phyloP scores from a whole-genome alignment of 2,888 invertebrate genomes.

The Quadroppia sp. region DNA sequence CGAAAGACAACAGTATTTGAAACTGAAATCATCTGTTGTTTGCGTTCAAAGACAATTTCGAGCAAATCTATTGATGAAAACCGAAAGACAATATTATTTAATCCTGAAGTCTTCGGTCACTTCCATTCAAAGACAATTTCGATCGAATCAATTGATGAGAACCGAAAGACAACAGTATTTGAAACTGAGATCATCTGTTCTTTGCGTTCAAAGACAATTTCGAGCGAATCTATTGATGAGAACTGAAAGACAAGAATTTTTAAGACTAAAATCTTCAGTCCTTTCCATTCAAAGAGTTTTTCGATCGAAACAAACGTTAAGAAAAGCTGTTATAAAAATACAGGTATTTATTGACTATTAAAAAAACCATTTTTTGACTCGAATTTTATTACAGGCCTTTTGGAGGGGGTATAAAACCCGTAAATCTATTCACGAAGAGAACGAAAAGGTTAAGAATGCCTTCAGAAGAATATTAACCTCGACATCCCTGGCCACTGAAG shows the following conservation, averaged over 20 bases:
- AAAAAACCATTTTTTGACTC: not conserved
- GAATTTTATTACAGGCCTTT: not conserved
- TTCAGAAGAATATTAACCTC: not conserved
- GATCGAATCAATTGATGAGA: conserved; percentile 15
- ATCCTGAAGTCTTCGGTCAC: not conserved
- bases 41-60: conserved; percentile 27
- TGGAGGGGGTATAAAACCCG: conserved; percentile 37
- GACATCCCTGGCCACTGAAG: conserved; percentile 15
- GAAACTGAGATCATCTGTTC: not conserved
- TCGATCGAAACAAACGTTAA: not conserved
- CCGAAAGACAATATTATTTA: not conserved
- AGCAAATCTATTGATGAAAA: conserved; percentile 28
- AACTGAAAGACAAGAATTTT: not conserved
- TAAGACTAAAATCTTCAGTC: not conserved
- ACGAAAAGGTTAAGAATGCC: not conserved
- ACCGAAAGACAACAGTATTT: not conserved
- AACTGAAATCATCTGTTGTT: not conserved
- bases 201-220: conserved; percentile 27
- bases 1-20: not conserved
- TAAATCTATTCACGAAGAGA: conserved; percentile 5
- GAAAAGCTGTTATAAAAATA: conserved; percentile 29
- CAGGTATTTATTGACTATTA: conserved; percentile 18
- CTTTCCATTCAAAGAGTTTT: conserved; percentile 14
- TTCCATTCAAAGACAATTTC: not conserved
- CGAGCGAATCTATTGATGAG: conserved; percentile 16